Evolutionary conservation across 2,888 invertebrate genomes (phyloP).

Genomic region (Parnassius mnemosyne): DNA sequence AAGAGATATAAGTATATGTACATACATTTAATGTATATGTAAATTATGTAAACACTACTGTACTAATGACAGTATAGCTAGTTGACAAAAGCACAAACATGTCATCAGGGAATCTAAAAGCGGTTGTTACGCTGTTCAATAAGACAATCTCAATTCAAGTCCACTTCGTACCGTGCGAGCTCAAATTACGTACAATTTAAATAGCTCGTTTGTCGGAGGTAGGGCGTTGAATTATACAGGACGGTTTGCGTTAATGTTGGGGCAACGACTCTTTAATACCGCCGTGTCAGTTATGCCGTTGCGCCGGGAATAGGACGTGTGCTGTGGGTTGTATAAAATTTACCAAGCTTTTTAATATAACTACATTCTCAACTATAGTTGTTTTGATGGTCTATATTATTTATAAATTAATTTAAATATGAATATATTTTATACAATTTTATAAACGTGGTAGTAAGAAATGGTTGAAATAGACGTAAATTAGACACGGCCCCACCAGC

Average conservation of each 20-base stretch:
- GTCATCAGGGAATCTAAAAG: conserved; percentile 14
- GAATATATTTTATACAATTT: too few species aligned
- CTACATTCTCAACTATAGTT: too few species aligned
- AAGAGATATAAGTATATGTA: too few species aligned
- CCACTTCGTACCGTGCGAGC: conserved; percentile 5
- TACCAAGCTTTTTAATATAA: background rate
- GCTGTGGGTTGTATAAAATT: background rate
- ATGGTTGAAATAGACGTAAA: too few species aligned
- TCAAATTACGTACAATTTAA: conserved; percentile 24
- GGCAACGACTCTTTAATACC: conserved; percentile 37
- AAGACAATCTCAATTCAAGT: conserved; percentile 16
- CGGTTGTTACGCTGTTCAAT: conserved; percentile 11
- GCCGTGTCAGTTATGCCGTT: conserved; percentile 13
- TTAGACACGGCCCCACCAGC: too few species aligned
- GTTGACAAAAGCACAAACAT: conserved; percentile 12
- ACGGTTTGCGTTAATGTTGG: conserved; percentile 34
- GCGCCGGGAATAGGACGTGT: conserved; percentile 9
- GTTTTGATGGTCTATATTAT: too few species aligned
- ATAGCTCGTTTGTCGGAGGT: conserved; percentile 34
- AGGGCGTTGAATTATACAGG: conserved; percentile 37
- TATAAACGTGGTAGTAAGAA: too few species aligned
- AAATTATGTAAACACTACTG: too few species aligned
- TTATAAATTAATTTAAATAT: too few species aligned
- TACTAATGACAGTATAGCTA: conserved; percentile 10
- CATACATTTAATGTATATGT: too few species aligned